Base-by-base conservation (phyloP, 2,888 invertebrate genomes). In the Xylota sylvarum region DNA sequence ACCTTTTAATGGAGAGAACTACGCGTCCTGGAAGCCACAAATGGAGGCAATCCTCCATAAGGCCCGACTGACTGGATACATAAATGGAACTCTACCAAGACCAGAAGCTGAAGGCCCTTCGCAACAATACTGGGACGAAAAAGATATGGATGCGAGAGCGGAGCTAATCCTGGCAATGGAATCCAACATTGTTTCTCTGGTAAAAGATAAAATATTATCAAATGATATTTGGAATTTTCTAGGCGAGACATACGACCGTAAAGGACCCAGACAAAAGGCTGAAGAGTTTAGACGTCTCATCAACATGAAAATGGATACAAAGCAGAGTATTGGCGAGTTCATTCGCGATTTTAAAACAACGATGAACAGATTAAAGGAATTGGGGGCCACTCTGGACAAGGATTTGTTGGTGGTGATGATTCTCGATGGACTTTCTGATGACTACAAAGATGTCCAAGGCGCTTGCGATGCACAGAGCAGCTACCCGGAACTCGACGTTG, bases 181-280 rank as follows among this genome's bases (percentile, higher is more conserved):
- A 55, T 43, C 81, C 19, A 50, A n/a, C 12, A 60, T 70, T 0
- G 65, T 82, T 7, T 43, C 60, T n/a, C 14, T 82, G 46, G 81
- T 67, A 5, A 82, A 74, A 55, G 43, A 58, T 10, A 48, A 79
- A n/a, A 80, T 64, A 43, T 37, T 67, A 1, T 81, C 85, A 9
- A 76, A 82, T 12, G 82, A 82, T 7, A 62, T 79, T 30, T 88
- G 82, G 82, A 19, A 73, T 6, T 84, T 74, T 19, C 37, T 62
- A 35, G 32, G 12, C 3, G 62, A 82, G 17, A 82, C 79, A 0
- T 88, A 76, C 27, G 83, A 87, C 17, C 48, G 84, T 10, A 81
- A 78, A 23, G 74, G 70, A 35, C 58, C 77, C 7, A 40, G 74
- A 9, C 72, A 79, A 32, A 79, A 88, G 48, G 67, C 72, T 9